Percentiles rank a stretch among this genome's conserved stretches.
Evolutionary conservation across 2,888 invertebrate species (phyloP).

Genomic region (Actias luna): DNA sequence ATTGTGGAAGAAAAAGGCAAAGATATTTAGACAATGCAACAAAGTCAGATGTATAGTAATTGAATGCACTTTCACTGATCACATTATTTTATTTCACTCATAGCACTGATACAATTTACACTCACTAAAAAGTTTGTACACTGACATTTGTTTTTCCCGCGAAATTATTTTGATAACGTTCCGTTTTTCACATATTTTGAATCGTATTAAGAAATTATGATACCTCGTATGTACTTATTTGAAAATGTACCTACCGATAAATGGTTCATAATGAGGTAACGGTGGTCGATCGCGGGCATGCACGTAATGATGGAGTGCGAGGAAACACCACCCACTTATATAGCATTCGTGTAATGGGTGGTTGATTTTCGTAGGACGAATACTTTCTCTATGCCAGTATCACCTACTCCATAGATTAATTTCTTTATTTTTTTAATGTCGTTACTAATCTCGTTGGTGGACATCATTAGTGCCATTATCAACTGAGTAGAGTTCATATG

Average conservation of each 20-base stretch:
- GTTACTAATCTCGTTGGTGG: too few species aligned
- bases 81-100: neutral
- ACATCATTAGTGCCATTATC: too few species aligned
- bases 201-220: neutral
- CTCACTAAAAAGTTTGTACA: neutral
- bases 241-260: constrained; percentile 70
- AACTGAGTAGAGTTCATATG: too few species aligned
- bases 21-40: too few species aligned
- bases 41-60: too few species aligned
- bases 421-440: too few species aligned
- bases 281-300: constrained; percentile 61
- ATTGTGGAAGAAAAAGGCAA: too few species aligned
- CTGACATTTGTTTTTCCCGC: neutral
- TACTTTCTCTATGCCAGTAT: constrained; percentile 67
- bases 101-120: neutral
- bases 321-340: constrained; percentile 71
- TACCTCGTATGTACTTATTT: constrained; percentile 18
- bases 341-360: constrained; percentile 70
- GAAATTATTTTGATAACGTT: constrained; percentile 23
- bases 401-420: constrained; percentile 11
- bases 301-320: constrained; percentile 62
- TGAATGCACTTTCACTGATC: neutral
- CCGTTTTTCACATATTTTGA: constrained; percentile 30
- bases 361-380: constrained; percentile 51
- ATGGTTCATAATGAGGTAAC: constrained; percentile 72